These are phyloP conservation scores for Sphyrna mokarran DNA, from an alignment of 2,113 vertebrate species.

Conservation along the genomic window DNA sequence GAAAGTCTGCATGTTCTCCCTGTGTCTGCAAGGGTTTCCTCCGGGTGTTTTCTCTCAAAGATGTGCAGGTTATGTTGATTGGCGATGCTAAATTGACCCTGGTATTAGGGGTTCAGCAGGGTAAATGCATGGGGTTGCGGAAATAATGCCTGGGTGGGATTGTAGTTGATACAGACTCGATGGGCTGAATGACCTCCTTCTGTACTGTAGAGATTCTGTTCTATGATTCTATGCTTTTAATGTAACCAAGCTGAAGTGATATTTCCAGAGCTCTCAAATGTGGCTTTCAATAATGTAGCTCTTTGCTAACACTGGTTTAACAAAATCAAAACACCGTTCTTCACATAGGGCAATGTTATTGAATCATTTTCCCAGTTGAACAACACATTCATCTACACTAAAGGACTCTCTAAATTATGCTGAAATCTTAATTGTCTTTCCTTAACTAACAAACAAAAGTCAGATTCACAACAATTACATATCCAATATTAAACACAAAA, in stretches of 20 bases:
- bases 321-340: not conserved
- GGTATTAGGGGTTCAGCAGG: too few species aligned
- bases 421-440: not conserved
- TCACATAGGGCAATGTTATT: not conserved
- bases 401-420: not conserved
- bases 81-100: too few species aligned
- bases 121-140: too few species aligned
- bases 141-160: too few species aligned
- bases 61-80: too few species aligned
- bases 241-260: not conserved
- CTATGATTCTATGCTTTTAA: not conserved
- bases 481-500: not conserved
- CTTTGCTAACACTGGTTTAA: not conserved
- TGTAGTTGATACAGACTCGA: too few species aligned
- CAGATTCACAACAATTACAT: not conserved
- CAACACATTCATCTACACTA: not conserved
- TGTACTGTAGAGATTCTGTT: too few species aligned
- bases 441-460: not conserved
- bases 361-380: not conserved
- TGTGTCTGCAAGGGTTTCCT: too few species aligned
- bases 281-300: not conserved
- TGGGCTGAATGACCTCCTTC: too few species aligned
- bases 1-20: too few species aligned
- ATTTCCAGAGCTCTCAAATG: not conserved
- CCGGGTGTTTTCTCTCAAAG: too few species aligned